Evolutionary conservation across 2,888 invertebrate species (phyloP).

Genomic region (Drosophila basisetae): DNA sequence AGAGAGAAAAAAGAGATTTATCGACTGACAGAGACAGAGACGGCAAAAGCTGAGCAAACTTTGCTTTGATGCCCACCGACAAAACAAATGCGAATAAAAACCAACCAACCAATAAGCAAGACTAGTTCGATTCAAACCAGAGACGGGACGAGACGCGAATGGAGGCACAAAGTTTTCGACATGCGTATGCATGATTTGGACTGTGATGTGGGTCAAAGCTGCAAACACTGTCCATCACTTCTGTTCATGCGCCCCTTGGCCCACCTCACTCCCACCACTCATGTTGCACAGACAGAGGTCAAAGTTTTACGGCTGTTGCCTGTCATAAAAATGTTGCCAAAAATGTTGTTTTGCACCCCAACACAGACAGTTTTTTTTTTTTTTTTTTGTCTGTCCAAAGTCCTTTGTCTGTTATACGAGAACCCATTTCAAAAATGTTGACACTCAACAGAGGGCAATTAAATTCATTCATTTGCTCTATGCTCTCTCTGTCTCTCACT

Average conservation of each 20-base stretch:
- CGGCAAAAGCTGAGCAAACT: constrained; percentile 38
- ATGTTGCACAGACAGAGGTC: constrained; percentile 58
- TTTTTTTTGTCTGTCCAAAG: constrained; percentile 24
- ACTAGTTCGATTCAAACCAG: constrained; percentile 27
- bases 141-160: background rate
- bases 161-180: constrained; percentile 43
- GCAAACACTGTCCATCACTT: constrained; percentile 10
- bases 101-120: constrained; percentile 25
- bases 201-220: constrained; percentile 74
- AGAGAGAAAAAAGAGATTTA: constrained; percentile 48
- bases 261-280: constrained; percentile 1
- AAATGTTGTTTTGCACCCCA: constrained; percentile 42
- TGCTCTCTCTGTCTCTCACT: background rate
- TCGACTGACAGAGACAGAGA: constrained; percentile 49
- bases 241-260: background rate
- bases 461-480: constrained; percentile 73
- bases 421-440: constrained; percentile 80
- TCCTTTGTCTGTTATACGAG: constrained; percentile 46
- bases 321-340: constrained; percentile 78
- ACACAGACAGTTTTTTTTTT: constrained; percentile 25
- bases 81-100: constrained; percentile 31
- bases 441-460: constrained; percentile 80
- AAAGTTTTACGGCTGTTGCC: constrained; percentile 78
- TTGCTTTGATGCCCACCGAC: constrained; percentile 62
- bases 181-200: constrained; percentile 60